Base-by-base conservation (phyloP, 92 coral and sea anemone genomes). In the Zoanthus sansibaricus region DNA sequence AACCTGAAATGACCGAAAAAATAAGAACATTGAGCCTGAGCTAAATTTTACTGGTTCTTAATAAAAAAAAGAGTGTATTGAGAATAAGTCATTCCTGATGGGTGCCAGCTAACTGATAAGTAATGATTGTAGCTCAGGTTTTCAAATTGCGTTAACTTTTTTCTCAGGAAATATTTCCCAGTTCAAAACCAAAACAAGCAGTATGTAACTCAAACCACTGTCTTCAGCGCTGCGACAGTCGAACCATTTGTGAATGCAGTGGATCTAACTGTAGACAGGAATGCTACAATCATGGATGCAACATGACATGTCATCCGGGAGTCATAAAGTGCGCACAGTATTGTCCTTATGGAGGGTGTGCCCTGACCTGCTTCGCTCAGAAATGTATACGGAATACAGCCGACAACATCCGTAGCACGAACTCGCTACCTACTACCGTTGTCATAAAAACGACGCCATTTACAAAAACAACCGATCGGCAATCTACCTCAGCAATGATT, bases 291-390 rank as follows among this genome's bases (percentile, higher is more conserved):
- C 16, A 5, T 12, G 77, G 77, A n/a, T 72, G 77, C 44, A 72
- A 72, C 54, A 72, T 72, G 77, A 72, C 77, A 21, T 72, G 77
- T 72, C 77, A 72, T 7, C 45, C 21, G 4, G 77, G 77, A 44
- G 77, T 72, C 30, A 31, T 16, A 72, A 17, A n/a, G 17, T 72
- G 77, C 77, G 13, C 42, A 42, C 77, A 72, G 55, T 72, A 72
- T 48, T 72, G 77, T 42, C 54, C 55, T 5, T 16, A 9, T 37
- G 77, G 77, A 17, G 49, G 17, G 12, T 72, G 77, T 72, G 17
- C 12, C 54, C 2, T 72, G 54, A 72, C 54, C 5, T 72, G 77
- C 77, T 44, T 42, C 44, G 77, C 77, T 42, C 55, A 72, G 12
- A 31, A 42, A 16, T 72, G 77, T 32, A 2, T 0, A 5, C 42